Percentiles rank a stretch among this genome's conserved stretches.
Conservation (phyloP, 1,140 invertebrate genomes). For the Hylyphantes graminicola region DNA sequence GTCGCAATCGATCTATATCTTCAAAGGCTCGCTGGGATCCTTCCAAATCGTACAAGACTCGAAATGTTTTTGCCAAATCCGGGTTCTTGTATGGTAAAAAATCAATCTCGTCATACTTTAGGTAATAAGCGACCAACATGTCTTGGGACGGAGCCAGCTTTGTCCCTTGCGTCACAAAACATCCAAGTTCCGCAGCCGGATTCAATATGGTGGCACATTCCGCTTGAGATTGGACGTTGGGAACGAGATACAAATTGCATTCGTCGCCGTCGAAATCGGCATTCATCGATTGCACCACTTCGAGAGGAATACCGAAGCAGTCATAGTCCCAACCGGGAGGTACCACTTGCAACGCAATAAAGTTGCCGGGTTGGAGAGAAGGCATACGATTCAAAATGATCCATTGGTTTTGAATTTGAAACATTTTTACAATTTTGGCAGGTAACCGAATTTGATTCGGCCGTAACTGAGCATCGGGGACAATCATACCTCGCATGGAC, state of each 20-base stretch:
- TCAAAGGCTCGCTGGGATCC: slow-evolving; percentile 8
- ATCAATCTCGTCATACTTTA: slow-evolving; percentile 18
- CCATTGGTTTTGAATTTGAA: not conserved
- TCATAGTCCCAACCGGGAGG: not conserved
- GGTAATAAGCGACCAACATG: slow-evolving; percentile 36
- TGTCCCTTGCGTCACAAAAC: not conserved
- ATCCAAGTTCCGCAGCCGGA: not conserved
- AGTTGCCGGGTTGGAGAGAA: slow-evolving; percentile 21
- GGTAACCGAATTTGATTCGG: slow-evolving; percentile 25
- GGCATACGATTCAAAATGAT: slow-evolving; percentile 35
- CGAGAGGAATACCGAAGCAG: slow-evolving; percentile 31
- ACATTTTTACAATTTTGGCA: not conserved
- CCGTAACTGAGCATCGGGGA: slow-evolving; percentile 10
- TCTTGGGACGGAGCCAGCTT: slow-evolving; percentile 22
- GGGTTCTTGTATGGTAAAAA: slow-evolving; percentile 22
- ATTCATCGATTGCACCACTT: slow-evolving; percentile 9
- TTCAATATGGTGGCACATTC: slow-evolving; percentile 23
- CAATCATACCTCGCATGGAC: slow-evolving; percentile 37
- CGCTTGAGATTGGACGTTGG: slow-evolving; percentile 1
- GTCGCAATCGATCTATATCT: slow-evolving; percentile 9
- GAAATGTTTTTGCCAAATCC: slow-evolving; percentile 11
- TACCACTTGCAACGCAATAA: slow-evolving; percentile 5
- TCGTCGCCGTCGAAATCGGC: slow-evolving; percentile 44
- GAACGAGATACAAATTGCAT: slow-evolving; percentile 18
- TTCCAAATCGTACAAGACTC: slow-evolving; percentile 27